Evolutionary conservation across 2,797 vertebrate species (phyloP).

Genomic region (Dendrocincla tyrannina): DNA sequence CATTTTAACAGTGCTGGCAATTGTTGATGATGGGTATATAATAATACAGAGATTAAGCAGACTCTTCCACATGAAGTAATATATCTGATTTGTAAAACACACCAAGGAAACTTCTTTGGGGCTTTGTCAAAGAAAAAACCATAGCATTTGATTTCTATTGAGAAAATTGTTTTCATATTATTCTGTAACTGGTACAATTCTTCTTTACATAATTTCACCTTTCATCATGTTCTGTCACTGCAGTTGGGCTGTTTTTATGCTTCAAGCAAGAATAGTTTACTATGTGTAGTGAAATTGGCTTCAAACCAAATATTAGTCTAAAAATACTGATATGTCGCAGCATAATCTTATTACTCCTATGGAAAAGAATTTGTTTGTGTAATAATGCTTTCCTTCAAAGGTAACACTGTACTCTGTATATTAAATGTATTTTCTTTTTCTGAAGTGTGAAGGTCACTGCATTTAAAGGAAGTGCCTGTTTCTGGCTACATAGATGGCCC

Average conservation of each 20-base stretch:
- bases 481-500: background rate
- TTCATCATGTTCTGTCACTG: background rate
- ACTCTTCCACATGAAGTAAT: background rate
- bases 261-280: background rate
- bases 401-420: background rate
- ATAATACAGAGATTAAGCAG: background rate
- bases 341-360: background rate
- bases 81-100: background rate
- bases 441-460: background rate
- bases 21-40: background rate
- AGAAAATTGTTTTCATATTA: background rate
- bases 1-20: background rate
- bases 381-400: background rate
- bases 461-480: background rate
- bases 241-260: background rate
- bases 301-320: background rate
- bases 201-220: conserved; percentile 6
- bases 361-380: background rate
- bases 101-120: background rate
- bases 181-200: conserved; percentile 2
- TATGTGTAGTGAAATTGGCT: background rate
- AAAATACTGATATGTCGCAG: background rate
- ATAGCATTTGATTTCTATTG: background rate
- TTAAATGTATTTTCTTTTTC: background rate
- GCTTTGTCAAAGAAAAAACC: background rate